Percentiles rank a stretch among this genome's conserved stretches.
Evolutionary conservation across 2,888 invertebrate genomes (phyloP).

Genomic region (Deladenus siricidicola): DNA sequence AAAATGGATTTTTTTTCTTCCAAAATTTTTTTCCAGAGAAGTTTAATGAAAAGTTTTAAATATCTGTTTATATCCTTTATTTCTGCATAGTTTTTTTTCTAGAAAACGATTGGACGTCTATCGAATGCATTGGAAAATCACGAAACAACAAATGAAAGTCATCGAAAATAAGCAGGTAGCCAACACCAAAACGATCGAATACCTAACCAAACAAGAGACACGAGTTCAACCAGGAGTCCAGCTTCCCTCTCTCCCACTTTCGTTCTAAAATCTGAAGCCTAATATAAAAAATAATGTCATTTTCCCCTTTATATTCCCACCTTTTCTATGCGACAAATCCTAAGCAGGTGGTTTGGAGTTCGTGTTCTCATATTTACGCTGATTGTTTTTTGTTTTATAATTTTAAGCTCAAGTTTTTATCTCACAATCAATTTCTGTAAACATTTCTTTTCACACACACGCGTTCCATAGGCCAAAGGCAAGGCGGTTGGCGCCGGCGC

Average conservation of each 20-base stretch:
- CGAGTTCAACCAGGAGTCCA: neutral
- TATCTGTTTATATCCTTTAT: neutral
- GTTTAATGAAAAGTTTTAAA: no score
- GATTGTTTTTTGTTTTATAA: no score
- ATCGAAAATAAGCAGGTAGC: constrained; percentile 40
- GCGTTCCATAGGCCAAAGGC: constrained; percentile 16
- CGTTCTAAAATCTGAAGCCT: no score
- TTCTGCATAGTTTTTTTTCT: constrained; percentile 10
- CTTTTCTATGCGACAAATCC: no score
- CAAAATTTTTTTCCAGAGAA: neutral
- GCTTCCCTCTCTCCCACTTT: no score
- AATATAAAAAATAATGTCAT: no score
- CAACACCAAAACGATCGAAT: neutral
- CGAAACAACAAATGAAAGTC: constrained; percentile 37
- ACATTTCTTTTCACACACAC: neutral
- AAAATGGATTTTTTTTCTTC: neutral
- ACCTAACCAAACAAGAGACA: neutral
- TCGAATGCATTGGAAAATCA: constrained; percentile 45
- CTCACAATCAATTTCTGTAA: constrained; percentile 20
- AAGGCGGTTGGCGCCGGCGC: constrained; percentile 23
- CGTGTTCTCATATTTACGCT: no score
- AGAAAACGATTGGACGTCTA: constrained; percentile 32
- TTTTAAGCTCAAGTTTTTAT: constrained; percentile 13
- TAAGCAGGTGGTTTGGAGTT: no score
- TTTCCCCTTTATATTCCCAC: no score